Evolutionary conservation across 2,797 vertebrate species (phyloP).

Genomic region (Sciurus vulgaris): DNA sequence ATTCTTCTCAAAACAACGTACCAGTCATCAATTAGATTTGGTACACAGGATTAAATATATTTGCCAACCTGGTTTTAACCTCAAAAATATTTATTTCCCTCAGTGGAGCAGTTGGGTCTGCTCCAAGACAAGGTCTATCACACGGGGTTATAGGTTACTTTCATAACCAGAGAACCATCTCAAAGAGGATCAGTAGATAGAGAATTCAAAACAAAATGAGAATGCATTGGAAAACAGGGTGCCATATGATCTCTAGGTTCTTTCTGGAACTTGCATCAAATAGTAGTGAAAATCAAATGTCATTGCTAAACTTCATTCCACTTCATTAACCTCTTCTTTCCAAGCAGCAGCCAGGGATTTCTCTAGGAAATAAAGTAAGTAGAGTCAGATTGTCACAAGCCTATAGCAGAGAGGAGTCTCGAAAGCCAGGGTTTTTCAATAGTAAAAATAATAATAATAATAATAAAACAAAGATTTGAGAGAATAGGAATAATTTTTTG

Average conservation of each 20-base stretch:
- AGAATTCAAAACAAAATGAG: background rate
- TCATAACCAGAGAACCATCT: slow-evolving; percentile 19
- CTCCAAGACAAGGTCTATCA: slow-evolving; percentile 17
- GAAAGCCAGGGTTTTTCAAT: background rate
- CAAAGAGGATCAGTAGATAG: background rate
- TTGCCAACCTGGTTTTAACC: slow-evolving; percentile 38
- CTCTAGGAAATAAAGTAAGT: background rate
- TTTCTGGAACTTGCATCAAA: background rate
- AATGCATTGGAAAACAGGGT: background rate
- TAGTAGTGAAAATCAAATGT: background rate
- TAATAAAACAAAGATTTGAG: background rate
- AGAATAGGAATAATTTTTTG: background rate
- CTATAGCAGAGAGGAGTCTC: background rate
- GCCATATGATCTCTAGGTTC: background rate
- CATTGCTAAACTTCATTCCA: background rate
- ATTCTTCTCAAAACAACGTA: background rate
- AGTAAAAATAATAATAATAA: background rate
- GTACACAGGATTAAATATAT: slow-evolving; percentile 34
- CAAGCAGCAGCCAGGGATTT: background rate
- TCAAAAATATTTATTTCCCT: background rate
- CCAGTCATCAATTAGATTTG: slow-evolving; percentile 49
- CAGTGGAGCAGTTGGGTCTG: background rate
- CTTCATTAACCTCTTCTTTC: background rate
- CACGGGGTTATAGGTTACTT: background rate
- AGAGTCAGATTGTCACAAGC: background rate